phyloP scores from a whole-genome alignment of 2,888 invertebrate species.

The Polyommatus iphigenia region DNA sequence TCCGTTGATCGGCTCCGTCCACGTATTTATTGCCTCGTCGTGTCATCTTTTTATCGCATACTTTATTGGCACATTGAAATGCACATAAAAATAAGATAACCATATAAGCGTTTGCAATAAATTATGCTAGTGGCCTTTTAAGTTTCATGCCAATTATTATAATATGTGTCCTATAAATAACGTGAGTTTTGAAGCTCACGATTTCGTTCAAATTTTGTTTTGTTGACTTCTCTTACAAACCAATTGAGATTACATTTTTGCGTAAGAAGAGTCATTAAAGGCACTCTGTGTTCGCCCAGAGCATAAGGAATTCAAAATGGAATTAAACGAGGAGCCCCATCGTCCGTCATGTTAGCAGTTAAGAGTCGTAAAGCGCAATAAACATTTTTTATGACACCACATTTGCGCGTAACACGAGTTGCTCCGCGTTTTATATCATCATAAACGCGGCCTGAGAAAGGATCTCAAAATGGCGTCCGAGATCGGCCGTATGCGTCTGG shows the following conservation, averaged over 20 bases:
- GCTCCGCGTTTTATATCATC: constrained; percentile 31
- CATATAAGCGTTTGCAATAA: constrained; percentile 7
- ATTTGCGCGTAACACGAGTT: constrained; percentile 37
- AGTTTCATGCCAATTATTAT: constrained; percentile 8
- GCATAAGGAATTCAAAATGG: not conserved
- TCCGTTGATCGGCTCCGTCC: constrained; percentile 3
- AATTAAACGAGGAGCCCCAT: not conserved
- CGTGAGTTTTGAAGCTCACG: not conserved
- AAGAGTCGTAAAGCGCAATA: constrained; percentile 29
- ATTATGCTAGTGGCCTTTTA: constrained; percentile 19
- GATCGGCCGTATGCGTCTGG: constrained; percentile 49
- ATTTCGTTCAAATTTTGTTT: not conserved
- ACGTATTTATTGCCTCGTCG: constrained; percentile 27
- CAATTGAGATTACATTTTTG: not conserved
- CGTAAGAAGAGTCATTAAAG: not conserved
- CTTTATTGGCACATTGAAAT: constrained; percentile 28
- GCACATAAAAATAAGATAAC: constrained; percentile 15
- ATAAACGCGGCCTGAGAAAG: constrained; percentile 32
- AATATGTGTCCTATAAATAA: not conserved
- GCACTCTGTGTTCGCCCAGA: not conserved
- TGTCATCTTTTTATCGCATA: constrained; percentile 13
- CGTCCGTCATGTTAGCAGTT: constrained; percentile 18
- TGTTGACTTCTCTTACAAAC: not conserved
- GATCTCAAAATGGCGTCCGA: constrained; percentile 41
- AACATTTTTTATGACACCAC: constrained; percentile 29